Evolutionary conservation across 2,113 vertebrate species (phyloP).

Genomic region (Hystrix brachyura): DNA sequence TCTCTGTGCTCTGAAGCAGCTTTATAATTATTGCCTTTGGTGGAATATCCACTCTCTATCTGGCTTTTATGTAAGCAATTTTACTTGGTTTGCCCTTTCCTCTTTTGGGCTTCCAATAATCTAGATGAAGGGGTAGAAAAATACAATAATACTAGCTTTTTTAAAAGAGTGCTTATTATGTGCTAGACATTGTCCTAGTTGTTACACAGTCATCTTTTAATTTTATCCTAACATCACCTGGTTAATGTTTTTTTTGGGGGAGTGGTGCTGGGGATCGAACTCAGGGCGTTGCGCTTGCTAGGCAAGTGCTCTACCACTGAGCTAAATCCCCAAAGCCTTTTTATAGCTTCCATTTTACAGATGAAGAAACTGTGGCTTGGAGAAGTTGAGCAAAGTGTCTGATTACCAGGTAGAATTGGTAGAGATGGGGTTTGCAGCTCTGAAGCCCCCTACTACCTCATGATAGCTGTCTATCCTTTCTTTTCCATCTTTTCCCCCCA

Average conservation of each 20-base stretch:
- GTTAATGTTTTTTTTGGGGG: neutral
- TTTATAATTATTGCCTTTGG: slow-evolving; percentile 73
- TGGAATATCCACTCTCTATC: slow-evolving; percentile 38
- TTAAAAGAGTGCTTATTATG: neutral
- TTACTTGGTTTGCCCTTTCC: slow-evolving; percentile 38
- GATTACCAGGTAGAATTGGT: neutral
- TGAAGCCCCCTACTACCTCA: no score
- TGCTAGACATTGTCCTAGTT: slow-evolving; percentile 17
- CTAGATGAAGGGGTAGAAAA: slow-evolving; percentile 44
- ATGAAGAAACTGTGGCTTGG: neutral
- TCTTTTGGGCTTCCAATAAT: slow-evolving; percentile 52
- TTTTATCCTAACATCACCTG: neutral
- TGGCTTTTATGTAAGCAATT: slow-evolving; percentile 65
- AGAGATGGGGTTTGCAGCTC: neutral
- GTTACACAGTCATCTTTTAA: neutral
- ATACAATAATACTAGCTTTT: slow-evolving; percentile 40
- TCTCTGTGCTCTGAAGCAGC: slow-evolving; percentile 68
- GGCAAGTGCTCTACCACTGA: no score
- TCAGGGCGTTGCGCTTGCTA: no score
- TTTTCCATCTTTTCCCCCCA: no score
- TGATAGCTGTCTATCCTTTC: no score
- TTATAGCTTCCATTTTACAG: neutral
- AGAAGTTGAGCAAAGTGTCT: neutral
- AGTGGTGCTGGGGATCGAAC: no score
- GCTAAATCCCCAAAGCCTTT: neutral